Evolutionary conservation across 1,140 invertebrate species (phyloP).

Genomic region (Stegodyphus dumicola): DNA sequence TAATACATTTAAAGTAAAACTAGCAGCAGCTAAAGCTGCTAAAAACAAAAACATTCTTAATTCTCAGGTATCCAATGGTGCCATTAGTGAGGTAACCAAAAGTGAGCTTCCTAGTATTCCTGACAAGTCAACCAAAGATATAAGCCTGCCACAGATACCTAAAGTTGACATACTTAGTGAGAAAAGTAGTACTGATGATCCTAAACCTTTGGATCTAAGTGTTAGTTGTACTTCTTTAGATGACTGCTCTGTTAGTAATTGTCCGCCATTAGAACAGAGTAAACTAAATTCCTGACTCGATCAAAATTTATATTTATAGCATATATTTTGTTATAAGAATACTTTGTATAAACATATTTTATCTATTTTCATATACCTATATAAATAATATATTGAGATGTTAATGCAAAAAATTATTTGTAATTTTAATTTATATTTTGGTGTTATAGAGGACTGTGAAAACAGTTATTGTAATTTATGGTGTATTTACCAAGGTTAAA

Average conservation of each 20-base stretch:
- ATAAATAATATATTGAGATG: slow-evolving; percentile 52
- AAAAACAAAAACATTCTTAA: slow-evolving; percentile 28
- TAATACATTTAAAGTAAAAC: slow-evolving; percentile 45
- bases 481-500: slow-evolving; percentile 12
- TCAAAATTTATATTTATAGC: slow-evolving; percentile 57
- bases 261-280: slow-evolving; percentile 7
- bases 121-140: slow-evolving; percentile 50
- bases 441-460: slow-evolving; percentile 26
- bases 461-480: slow-evolving; percentile 1
- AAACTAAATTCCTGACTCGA: slow-evolving; percentile 41
- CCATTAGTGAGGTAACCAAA: slow-evolving; percentile 12
- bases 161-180: neutral
- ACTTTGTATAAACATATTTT: slow-evolving; percentile 56
- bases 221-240: slow-evolving; percentile 26
- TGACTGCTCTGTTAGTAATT: slow-evolving; percentile 26
- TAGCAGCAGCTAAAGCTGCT: slow-evolving; percentile 10
- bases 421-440: slow-evolving; percentile 55
- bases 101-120: neutral
- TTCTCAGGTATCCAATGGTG: slow-evolving; percentile 46
- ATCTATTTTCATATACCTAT: slow-evolving; percentile 57
- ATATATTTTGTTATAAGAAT: slow-evolving; percentile 51
- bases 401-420: slow-evolving; percentile 31
- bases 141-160: neutral
- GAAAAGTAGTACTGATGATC: slow-evolving; percentile 19
- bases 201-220: slow-evolving; percentile 56